Evolutionary conservation across 2,113 vertebrate species (phyloP), one percentile per base, ranked within the genome.

Genomic region (Pycnonotus jocosus): DNA sequence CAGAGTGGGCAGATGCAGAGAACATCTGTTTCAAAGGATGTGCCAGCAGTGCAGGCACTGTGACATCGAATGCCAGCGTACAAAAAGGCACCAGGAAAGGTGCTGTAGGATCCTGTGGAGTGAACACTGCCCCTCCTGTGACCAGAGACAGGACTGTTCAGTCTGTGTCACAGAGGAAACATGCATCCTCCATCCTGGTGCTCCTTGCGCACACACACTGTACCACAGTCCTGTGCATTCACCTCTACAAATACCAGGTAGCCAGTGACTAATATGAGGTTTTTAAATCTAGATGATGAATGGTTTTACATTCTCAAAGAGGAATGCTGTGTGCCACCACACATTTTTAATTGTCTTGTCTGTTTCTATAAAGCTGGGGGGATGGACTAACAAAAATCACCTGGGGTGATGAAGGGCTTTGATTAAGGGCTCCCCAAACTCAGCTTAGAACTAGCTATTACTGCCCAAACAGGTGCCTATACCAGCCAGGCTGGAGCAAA

Each of bases 21-120:
- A 76, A 71, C 77, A 88, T 93, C 92, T 96, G 13, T 89, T 90
- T 96, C 64, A 62, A 54, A 92, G 65, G 45, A 60, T 5, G 2
- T 30, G 88, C 69, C 85, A 84, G 92, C 62, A 82, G 42, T 27
- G 3, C 44, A 85, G 74, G 80, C 68, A 83, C 66, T 33, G 86
- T 83, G 58, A 80, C 18, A 60, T 17, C 38, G 83, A 93, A 93
- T 47, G 65, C 44, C 56, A 65, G 65, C 0, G 0, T 74, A 56
- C 4, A 2, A 65, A 92, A 90, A 80, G 48, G 90, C 30, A 83
- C 19, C 40, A 73, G 47, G 25, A 83, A 69, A 50, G 35, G 33
- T 66, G 56, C 69, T 93, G 69, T 53, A 78, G 68, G 76, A 79
- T 62, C 61, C 15, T n/a, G 38, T 33, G 44, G 50, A 77, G 50